Conservation (phyloP, 2,888 invertebrate species). For the Chaetogeoica ovagalla region DNA sequence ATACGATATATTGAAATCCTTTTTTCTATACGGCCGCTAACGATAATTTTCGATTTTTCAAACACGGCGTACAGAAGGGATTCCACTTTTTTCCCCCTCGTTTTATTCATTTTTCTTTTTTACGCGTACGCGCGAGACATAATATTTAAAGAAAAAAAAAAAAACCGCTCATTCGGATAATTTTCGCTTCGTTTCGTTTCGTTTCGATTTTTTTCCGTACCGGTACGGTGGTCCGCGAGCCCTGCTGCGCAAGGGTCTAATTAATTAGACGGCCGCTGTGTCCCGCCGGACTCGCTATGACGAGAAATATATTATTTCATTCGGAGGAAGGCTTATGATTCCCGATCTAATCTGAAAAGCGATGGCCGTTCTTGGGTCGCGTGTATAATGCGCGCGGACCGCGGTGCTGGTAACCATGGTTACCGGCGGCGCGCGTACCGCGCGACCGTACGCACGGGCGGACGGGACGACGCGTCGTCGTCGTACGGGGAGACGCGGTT, state of each 20-base stretch:
- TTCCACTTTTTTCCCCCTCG: too few relatives aligned
- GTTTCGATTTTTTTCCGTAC: too few relatives aligned
- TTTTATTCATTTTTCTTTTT: too few relatives aligned
- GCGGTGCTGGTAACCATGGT: conserved; percentile 19
- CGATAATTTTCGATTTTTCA: too few relatives aligned
- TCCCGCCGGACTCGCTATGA: neutral
- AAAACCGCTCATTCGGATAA: too few relatives aligned
- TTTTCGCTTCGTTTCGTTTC: neutral
- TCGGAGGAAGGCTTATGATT: conserved; percentile 1
- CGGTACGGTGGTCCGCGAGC: too few relatives aligned
- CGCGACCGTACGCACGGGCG: neutral
- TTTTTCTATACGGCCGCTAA: neutral
- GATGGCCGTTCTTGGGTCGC: neutral
- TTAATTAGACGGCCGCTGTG: neutral
- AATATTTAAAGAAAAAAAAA: too few relatives aligned
- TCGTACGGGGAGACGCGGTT: neutral
- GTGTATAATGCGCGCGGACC: neutral
- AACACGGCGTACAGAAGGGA: too few relatives aligned
- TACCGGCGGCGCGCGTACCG: neutral
- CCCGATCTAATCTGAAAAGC: neutral
- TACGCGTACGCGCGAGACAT: too few relatives aligned
- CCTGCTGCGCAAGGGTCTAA: neutral
- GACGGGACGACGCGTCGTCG: neutral
- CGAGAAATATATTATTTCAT: conserved; percentile 9
- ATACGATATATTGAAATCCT: too few relatives aligned